Evolutionary conservation across 1,140 invertebrate genomes (phyloP), one percentile per base, ranked within the genome.

Genomic region (Euwallacea fornicatus): DNA sequence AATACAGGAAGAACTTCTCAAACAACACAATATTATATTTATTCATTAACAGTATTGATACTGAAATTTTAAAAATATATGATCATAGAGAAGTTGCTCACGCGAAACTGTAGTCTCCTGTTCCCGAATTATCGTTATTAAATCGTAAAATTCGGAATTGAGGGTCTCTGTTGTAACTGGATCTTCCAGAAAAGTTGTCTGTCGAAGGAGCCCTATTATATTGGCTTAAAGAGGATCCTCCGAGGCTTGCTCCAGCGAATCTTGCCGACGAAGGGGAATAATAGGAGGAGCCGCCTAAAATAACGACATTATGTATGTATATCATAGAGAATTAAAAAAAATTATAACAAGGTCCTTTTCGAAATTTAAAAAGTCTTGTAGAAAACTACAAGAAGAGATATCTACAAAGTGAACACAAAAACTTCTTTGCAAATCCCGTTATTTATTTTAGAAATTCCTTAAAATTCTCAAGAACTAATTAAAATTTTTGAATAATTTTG

Each of bases 61-160:
- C 21, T 33, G 21, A 33, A 33, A 33, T 2, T 2, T 33, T 33
- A 33, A 33, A 33, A 33, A 33, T 33, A 33, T 33, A 33, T 33
- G 21, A 33, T 33, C 21, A 33, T 33, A 33, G 4, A 33, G 4
- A 33, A 50, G 13, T 13, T 54, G 43, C 65, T 68, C 66, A 74
- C 73, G 65, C 66, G 41, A 72, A 74, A 56, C 53, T 60, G 50
- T 74, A 74, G 16, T 46, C 67, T 8, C 73, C 73, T 13, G 67
- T 66, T 60, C 73, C 73, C 10, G 60, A 15, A 64, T 74, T 74
- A 73, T 84, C 82, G 58, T 83, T 86, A 46, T 85, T 81, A 70
- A 83, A 85, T 65, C 81, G 79, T 2, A 85, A 76, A 66, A 87
- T 86, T 0, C 84, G 53, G 4, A 68, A 41, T 50, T 60, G 63